Evolutionary conservation across 2,113 vertebrate species (phyloP).

Genomic region (Passer domesticus): DNA sequence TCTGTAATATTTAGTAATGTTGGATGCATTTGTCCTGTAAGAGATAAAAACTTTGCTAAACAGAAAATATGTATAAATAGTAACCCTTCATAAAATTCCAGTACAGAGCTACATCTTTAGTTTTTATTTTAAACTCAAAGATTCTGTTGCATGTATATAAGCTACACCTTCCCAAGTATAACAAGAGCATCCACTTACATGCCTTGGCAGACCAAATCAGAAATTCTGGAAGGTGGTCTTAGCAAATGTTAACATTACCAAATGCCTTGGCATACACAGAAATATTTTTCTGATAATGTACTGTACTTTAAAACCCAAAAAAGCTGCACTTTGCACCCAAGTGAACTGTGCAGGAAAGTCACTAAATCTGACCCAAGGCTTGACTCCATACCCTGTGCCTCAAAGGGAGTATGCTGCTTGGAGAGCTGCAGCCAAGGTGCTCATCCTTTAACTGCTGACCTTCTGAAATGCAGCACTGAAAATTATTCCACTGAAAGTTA

Average conservation of each 20-base stretch:
- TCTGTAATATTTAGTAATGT: background rate
- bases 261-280: background rate
- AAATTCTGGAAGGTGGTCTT: background rate
- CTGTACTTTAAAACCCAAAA: background rate
- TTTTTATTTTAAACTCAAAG: background rate
- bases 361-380: background rate
- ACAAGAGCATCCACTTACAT: background rate
- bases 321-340: background rate
- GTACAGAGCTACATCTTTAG: background rate
- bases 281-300: background rate
- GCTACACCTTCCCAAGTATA: background rate
- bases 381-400: background rate
- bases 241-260: background rate
- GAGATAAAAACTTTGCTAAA: background rate
- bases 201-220: background rate
- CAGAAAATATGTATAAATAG: background rate
- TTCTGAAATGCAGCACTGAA: background rate
- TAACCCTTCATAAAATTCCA: background rate
- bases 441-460: background rate
- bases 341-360: background rate
- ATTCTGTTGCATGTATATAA: background rate
- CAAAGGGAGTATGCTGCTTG: background rate
- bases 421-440: background rate
- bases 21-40: background rate
- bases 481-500: background rate